Conservation (phyloP, 2,888 invertebrate genomes). For the Margaritifera margaritifera region DNA sequence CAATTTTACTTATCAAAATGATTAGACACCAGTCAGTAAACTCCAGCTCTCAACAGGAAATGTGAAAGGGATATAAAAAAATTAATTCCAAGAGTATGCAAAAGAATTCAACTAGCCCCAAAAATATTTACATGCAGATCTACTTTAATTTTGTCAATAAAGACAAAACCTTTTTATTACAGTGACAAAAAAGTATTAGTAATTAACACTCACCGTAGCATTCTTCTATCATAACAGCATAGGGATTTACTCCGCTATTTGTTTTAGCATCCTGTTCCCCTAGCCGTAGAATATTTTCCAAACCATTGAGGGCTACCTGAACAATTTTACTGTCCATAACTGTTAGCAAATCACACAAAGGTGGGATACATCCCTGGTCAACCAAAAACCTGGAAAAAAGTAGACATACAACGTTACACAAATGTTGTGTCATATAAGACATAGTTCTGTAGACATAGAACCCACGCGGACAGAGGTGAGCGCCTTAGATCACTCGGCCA, state of each 20-base stretch:
- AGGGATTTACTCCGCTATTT: slow-evolving; percentile 84
- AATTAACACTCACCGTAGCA: slow-evolving; percentile 85
- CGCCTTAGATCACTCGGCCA: too few species aligned
- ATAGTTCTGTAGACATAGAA: too few species aligned
- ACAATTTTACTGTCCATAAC: slow-evolving; percentile 95
- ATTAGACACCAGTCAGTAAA: too few species aligned
- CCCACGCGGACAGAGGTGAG: too few species aligned
- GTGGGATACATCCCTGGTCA: slow-evolving; percentile 88
- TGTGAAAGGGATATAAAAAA: too few species aligned
- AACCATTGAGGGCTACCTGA: slow-evolving; percentile 92
- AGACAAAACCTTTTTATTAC: not conserved
- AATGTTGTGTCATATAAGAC: not conserved
- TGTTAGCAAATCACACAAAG: slow-evolving; percentile 92
- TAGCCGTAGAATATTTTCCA: slow-evolving; percentile 93
- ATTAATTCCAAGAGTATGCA: too few species aligned
- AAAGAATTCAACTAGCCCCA: too few species aligned
- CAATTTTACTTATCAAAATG: too few species aligned
- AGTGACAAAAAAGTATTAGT: not conserved
- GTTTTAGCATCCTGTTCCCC: slow-evolving; percentile 85
- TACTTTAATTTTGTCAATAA: too few species aligned
- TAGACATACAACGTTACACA: not conserved
- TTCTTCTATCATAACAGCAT: slow-evolving; percentile 92
- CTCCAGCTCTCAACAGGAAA: too few species aligned
- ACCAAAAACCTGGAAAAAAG: slow-evolving; percentile 70
- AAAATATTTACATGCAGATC: too few species aligned